Evolutionary conservation across 2,113 vertebrate species (phyloP).

Genomic region (Nettapus auritus): DNA sequence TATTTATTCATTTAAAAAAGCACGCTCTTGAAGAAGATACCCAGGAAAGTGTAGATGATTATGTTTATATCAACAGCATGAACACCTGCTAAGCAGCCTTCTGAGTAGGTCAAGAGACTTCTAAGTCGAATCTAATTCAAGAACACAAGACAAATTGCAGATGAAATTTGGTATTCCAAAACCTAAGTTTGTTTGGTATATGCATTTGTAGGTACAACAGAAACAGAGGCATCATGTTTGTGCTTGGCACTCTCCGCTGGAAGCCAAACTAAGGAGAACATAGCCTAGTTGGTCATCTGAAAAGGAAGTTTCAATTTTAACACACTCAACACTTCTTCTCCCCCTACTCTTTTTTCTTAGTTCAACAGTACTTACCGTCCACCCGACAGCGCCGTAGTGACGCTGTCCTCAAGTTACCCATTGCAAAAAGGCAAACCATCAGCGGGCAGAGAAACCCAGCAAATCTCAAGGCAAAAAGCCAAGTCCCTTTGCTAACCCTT

Average conservation of each 20-base stretch:
- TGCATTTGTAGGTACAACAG: accelerated
- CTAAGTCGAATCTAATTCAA: neutral
- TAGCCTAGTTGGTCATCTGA: neutral
- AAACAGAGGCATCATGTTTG: neutral
- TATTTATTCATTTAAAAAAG: neutral
- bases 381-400: neutral
- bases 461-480: neutral
- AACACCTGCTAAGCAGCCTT: neutral
- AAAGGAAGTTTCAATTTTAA: neutral
- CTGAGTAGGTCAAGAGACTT: neutral
- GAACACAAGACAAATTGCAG: neutral
- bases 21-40: neutral
- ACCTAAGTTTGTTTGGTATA: neutral
- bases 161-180: neutral
- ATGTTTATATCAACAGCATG: neutral
- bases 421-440: neutral
- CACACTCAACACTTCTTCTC: neutral
- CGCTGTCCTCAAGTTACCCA: neutral
- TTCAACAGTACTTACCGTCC: neutral
- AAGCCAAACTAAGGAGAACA: neutral
- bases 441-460: neutral
- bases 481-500: neutral
- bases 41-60: neutral
- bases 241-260: too few relatives aligned
- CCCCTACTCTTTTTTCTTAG: neutral